Evolutionary conservation across 1,140 invertebrate species (phyloP).

Genomic region (Adelges cooleyi): DNA sequence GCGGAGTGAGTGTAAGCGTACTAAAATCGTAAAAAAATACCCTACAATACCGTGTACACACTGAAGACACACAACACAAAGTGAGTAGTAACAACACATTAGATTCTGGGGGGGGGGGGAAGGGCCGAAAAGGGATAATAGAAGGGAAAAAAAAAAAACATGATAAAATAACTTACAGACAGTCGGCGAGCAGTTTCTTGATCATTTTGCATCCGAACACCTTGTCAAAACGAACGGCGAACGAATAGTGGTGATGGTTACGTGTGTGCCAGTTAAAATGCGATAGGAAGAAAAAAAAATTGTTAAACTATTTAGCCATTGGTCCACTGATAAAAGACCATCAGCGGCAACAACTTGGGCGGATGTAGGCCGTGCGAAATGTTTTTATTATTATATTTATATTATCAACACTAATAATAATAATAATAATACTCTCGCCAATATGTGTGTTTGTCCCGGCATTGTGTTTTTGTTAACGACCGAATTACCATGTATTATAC

Average conservation of each 20-base stretch:
- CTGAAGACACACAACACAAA: no score
- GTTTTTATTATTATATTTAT: not conserved
- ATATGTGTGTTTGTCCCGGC: not conserved
- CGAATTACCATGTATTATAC: not conserved
- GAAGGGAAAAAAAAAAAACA: not conserved
- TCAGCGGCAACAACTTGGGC: not conserved
- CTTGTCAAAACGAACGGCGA: not conserved
- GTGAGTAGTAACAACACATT: no score
- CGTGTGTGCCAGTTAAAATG: conserved; percentile 7
- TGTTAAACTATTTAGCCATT: conserved; percentile 13
- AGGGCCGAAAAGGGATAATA: no score
- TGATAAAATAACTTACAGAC: conserved; percentile 11
- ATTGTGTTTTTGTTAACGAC: not conserved
- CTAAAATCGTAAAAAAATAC: no score
- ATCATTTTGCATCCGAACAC: not conserved
- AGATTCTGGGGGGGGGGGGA: no score
- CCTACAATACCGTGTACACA: no score
- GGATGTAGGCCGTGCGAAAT: conserved; percentile 1
- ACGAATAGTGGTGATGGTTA: not conserved
- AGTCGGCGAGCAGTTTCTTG: not conserved
- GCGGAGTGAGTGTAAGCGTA: no score
- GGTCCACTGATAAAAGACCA: conserved; percentile 18
- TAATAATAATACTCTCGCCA: no score
- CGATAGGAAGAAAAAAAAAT: not conserved
- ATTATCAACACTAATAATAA: not conserved